Evolutionary conservation across 2,888 invertebrate species (phyloP).

Genomic region (Ceriagrion tenellum): DNA sequence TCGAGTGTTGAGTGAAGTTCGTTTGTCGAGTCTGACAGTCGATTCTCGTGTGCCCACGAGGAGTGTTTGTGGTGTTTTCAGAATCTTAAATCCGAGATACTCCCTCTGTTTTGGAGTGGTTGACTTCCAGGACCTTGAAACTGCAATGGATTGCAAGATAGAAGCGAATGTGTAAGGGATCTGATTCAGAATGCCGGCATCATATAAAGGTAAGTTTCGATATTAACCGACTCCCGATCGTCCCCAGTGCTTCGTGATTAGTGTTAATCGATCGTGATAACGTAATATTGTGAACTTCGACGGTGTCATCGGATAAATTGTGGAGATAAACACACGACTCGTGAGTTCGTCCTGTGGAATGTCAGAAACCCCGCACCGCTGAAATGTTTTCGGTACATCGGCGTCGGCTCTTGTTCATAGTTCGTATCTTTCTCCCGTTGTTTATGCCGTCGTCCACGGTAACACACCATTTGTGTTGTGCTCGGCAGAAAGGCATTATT

Average conservation of each 20-base stretch:
- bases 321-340: neutral
- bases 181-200: constrained; percentile 71
- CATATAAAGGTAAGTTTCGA: constrained; percentile 70
- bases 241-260: neutral
- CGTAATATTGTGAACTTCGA: constrained; percentile 9
- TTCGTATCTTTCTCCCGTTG: neutral
- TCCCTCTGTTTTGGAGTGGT: constrained; percentile 71
- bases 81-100: constrained; percentile 62
- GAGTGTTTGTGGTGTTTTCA: constrained; percentile 60
- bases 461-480: neutral
- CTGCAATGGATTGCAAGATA: constrained; percentile 70
- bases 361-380: constrained; percentile 28
- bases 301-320: constrained; percentile 21
- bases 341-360: constrained; percentile 34
- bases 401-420: neutral
- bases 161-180: constrained; percentile 71
- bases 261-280: neutral
- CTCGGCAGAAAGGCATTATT: neutral
- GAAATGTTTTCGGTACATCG: constrained; percentile 37
- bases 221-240: neutral
- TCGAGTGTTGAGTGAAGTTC: constrained; percentile 69
- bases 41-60: constrained; percentile 60
- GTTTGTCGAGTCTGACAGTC: constrained; percentile 70
- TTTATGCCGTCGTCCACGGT: neutral
- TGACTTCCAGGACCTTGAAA: constrained; percentile 71